phyloP scores from a whole-genome alignment of 2,113 vertebrate species.

The Circaetus gallicus region DNA sequence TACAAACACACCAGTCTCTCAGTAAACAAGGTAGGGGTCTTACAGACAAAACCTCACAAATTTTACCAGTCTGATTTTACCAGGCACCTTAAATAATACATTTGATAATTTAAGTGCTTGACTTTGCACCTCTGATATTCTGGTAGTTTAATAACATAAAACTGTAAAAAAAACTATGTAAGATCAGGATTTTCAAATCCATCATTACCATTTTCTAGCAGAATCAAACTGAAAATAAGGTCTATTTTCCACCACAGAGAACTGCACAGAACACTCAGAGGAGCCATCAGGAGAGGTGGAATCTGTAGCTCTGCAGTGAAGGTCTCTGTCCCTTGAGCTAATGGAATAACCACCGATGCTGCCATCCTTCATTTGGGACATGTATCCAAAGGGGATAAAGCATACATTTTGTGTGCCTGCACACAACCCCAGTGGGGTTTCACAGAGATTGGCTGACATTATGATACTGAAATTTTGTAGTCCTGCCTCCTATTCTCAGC shows the following conservation, averaged over 20 bases:
- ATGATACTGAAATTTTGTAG: accelerated
- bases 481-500: not conserved
- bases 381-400: not conserved
- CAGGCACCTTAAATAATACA: not conserved
- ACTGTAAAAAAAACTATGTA: not conserved
- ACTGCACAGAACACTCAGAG: not conserved
- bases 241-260: not conserved
- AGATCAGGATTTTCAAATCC: not conserved
- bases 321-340: not conserved
- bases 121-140: not conserved
- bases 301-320: not conserved
- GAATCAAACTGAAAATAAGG: not conserved
- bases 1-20: not conserved
- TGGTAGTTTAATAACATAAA: not conserved
- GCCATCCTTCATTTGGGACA: not conserved
- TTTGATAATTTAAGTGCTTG: not conserved
- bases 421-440: not conserved
- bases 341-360: not conserved
- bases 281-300: not conserved
- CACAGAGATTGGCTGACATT: not conserved
- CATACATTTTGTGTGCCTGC: not conserved
- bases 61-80: not conserved
- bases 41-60: not conserved
- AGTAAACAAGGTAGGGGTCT: not conserved
- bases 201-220: not conserved